These are phyloP conservation scores for Battus philenor DNA, from an alignment of 1,140 invertebrate genomes.

Conservation along the genomic window DNA sequence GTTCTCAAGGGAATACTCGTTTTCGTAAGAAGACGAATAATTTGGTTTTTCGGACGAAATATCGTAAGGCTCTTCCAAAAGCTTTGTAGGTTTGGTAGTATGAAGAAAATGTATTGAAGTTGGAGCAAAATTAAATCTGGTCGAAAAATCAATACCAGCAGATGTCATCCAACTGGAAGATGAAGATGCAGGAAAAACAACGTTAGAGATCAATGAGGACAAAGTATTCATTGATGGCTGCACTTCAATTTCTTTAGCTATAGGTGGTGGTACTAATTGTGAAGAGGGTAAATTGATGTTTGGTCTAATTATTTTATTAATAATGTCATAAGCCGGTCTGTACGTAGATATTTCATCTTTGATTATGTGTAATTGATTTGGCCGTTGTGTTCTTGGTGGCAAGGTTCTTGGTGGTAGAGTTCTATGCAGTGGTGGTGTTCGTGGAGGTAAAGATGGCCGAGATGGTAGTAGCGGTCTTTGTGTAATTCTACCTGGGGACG, in stretches of 20 bases:
- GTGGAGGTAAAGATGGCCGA: constrained; percentile 37
- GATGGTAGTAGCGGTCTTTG: constrained; percentile 38
- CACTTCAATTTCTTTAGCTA: constrained; percentile 31
- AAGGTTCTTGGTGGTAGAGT: constrained; percentile 55
- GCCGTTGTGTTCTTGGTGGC: constrained; percentile 47
- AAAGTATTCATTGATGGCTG: constrained; percentile 23
- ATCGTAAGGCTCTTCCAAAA: constrained; percentile 23
- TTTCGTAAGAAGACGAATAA: constrained; percentile 41
- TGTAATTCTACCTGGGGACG: constrained; percentile 33
- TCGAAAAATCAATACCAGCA: constrained; percentile 54
- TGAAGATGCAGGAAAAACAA: constrained; percentile 59
- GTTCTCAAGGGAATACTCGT: constrained; percentile 24
- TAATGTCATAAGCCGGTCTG: constrained; percentile 54
- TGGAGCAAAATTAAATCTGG: constrained; percentile 57
- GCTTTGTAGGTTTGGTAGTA: constrained; percentile 24
- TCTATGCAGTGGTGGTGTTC: constrained; percentile 53
- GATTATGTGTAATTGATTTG: constrained; percentile 42
- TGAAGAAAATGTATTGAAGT: constrained; percentile 45
- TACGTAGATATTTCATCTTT: constrained; percentile 69
- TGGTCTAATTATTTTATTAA: constrained; percentile 62
- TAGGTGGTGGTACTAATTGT: constrained; percentile 55
- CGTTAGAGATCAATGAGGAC: constrained; percentile 24
- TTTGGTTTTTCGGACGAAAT: constrained; percentile 39
- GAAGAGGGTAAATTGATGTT: constrained; percentile 55
- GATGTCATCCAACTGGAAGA: constrained; percentile 66